A percentile compares a stretch with the other conserved stretches of the same genome.
Evolutionary conservation across 1,140 invertebrate genomes (phyloP).

Genomic region (Brachionus plicatilis): DNA sequence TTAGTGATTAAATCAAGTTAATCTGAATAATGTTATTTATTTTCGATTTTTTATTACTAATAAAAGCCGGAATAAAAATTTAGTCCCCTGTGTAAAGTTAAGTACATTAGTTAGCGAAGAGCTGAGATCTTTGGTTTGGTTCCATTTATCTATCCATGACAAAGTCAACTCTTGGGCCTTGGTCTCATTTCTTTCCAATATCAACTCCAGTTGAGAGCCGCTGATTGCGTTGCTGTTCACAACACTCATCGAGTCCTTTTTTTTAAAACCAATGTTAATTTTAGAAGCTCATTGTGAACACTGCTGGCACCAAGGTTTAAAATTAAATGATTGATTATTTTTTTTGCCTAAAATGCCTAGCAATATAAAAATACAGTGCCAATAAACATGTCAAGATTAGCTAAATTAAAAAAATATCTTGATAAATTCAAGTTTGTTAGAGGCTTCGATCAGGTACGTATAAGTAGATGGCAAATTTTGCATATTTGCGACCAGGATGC

Average conservation of each 20-base stretch:
- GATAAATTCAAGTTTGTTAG: neutral
- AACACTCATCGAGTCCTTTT: neutral
- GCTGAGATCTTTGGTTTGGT: neutral
- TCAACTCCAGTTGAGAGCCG: slow-evolving; percentile 6
- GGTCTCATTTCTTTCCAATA: slow-evolving; percentile 23
- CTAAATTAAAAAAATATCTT: neutral
- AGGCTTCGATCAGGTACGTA: neutral
- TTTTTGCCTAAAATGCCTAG: neutral
- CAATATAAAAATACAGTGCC: neutral
- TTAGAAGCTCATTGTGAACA: neutral
- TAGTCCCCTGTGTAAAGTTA: neutral
- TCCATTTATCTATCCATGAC: slow-evolving; percentile 37
- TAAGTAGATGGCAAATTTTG: neutral
- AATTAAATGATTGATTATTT: neutral
- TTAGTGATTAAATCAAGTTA: neutral
- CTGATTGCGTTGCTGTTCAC: neutral
- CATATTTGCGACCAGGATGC: neutral
- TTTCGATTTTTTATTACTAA: neutral
- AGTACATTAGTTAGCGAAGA: slow-evolving; percentile 5
- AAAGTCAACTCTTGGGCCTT: slow-evolving; percentile 31
- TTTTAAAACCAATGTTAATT: neutral
- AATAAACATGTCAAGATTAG: neutral
- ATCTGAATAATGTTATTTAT: neutral
- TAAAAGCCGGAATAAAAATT: neutral
- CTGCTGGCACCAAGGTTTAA: neutral